Evolutionary conservation across 2,888 invertebrate genomes (phyloP).

Genomic region (Sipunculus nudus): DNA sequence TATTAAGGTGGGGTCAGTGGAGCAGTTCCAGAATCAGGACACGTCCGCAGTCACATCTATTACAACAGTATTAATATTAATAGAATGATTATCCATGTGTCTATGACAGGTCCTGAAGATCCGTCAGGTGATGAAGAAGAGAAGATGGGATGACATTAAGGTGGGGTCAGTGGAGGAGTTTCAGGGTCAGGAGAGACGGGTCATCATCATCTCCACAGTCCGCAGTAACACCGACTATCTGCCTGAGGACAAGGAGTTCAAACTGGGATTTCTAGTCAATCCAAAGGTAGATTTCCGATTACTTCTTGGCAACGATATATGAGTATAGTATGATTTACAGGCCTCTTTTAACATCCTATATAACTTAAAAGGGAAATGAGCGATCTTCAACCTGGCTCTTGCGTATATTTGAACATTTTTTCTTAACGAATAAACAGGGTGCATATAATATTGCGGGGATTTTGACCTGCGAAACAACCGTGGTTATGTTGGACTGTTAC

Average conservation of each 20-base stretch:
- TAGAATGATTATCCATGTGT: not conserved
- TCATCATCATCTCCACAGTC: conserved; percentile 61
- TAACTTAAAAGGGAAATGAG: too few species aligned
- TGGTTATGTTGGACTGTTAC: too few species aligned
- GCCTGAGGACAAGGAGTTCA: conserved; percentile 47
- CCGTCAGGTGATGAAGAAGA: conserved; percentile 34
- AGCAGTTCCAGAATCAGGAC: conserved; percentile 63
- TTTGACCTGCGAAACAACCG: too few species aligned
- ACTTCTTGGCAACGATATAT: too few species aligned
- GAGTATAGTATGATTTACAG: too few species aligned
- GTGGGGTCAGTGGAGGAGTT: conserved; percentile 61
- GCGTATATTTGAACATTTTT: too few species aligned
- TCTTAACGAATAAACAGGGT: too few species aligned
- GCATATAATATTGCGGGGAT: too few species aligned
- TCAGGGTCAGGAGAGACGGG: conserved; percentile 58
- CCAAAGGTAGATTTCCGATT: conserved; percentile 59
- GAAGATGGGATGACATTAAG: conserved; percentile 42
- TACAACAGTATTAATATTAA: too few species aligned
- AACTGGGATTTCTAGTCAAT: conserved; percentile 57
- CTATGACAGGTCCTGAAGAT: conserved; percentile 55
- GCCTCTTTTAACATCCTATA: too few species aligned
- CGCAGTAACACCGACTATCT: conserved; percentile 52
- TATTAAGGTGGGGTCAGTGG: conserved; percentile 56
- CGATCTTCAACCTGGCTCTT: too few species aligned
- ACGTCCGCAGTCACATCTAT: too few species aligned